These are phyloP conservation scores for Tachuris rubrigastra DNA, from an alignment of 2,113 vertebrate species.

Conservation along the genomic window DNA sequence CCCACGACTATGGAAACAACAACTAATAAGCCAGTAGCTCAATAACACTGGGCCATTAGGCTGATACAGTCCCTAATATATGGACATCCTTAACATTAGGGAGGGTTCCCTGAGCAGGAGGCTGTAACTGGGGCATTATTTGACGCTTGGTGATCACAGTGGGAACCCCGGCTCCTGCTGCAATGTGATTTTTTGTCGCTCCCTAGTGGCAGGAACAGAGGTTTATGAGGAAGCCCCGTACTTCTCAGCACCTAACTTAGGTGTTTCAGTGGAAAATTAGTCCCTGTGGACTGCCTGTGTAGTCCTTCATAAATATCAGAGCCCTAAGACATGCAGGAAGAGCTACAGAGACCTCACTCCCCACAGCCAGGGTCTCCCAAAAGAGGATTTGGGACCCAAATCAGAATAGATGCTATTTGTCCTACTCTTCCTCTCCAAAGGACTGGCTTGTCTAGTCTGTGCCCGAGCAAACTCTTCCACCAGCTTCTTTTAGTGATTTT, in stretches of 20 bases:
- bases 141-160: background rate
- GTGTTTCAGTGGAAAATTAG: background rate
- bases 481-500: background rate
- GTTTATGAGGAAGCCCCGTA: background rate
- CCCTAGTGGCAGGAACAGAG: slow-evolving; percentile 48
- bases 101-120: background rate
- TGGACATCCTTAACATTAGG: background rate
- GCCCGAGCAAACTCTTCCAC: background rate
- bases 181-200: slow-evolving; percentile 65
- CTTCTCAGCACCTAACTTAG: background rate
- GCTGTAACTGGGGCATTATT: background rate
- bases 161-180: background rate
- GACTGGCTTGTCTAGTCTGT: background rate
- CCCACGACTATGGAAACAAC: background rate
- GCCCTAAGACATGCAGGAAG: background rate
- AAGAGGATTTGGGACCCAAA: background rate
- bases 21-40: slow-evolving; percentile 9
- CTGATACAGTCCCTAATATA: background rate
- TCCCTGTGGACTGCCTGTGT: background rate
- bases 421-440: background rate
- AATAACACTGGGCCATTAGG: background rate
- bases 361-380: background rate
- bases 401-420: background rate
- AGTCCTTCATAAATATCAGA: background rate
- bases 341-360: background rate